Evolutionary conservation across 2,797 vertebrate species (phyloP).

Genomic region (Octomys mimax): DNA sequence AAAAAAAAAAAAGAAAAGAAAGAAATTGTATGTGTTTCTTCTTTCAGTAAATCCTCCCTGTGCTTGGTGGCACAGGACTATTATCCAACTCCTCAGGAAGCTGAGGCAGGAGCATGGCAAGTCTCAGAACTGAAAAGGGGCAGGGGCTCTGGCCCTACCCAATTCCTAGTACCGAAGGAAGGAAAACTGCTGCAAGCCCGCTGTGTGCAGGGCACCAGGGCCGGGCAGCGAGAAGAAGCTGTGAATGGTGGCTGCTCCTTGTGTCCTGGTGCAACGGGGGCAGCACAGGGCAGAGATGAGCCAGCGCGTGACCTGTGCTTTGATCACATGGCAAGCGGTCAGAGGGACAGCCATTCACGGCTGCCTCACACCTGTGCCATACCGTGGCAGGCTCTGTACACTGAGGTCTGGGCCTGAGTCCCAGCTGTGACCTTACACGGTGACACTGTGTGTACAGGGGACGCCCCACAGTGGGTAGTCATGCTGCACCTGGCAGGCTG

Average conservation of each 20-base stretch:
- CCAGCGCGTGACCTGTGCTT: not conserved
- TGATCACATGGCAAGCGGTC: not conserved
- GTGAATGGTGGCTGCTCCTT: not conserved
- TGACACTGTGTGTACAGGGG: no score
- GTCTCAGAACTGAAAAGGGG: not conserved
- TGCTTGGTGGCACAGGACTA: not conserved
- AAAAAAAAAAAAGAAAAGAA: no score
- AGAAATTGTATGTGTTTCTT: not conserved
- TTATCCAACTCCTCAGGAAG: not conserved
- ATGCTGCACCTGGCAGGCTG: not conserved
- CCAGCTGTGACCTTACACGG: not conserved
- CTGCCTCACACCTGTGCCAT: not conserved
- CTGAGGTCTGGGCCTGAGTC: not conserved
- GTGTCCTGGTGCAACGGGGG: not conserved
- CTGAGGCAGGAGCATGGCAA: not conserved
- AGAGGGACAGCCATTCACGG: not conserved
- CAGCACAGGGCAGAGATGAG: not conserved
- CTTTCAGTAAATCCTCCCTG: not conserved
- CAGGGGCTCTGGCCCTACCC: not conserved
- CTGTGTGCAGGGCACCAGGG: not conserved
- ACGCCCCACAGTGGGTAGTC: not conserved
- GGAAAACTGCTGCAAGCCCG: not conserved
- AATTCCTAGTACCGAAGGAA: not conserved
- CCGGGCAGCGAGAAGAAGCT: not conserved
- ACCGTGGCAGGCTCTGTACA: not conserved